Evolutionary conservation across 1,140 invertebrate species (phyloP).

Genomic region (Drosophila tsacasi): DNA sequence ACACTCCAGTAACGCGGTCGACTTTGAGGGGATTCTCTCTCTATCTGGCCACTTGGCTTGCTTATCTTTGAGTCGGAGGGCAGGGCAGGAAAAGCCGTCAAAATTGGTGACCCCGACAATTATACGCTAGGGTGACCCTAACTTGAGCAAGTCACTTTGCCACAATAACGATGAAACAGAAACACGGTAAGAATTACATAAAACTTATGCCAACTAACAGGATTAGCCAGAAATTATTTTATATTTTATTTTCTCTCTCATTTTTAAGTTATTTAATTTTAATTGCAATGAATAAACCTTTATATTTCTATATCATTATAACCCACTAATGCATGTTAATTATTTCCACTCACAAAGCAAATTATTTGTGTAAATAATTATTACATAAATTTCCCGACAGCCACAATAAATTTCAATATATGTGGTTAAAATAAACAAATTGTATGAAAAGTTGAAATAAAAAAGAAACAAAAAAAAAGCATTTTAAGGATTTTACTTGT

Average conservation of each 20-base stretch:
- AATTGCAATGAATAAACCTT: not conserved
- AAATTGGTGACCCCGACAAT: constrained; percentile 52
- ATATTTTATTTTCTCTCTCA: constrained; percentile 19
- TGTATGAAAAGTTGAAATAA: not conserved
- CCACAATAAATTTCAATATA: not conserved
- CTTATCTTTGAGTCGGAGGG: constrained; percentile 33
- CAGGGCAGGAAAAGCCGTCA: constrained; percentile 33
- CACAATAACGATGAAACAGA: not conserved
- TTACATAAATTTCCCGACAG: not conserved
- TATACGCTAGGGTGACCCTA: constrained; percentile 36
- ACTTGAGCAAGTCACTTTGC: constrained; percentile 31
- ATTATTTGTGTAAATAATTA: not conserved
- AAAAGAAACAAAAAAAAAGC: not conserved
- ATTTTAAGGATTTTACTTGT: not conserved
- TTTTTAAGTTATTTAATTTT: not conserved
- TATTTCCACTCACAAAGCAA: not conserved
- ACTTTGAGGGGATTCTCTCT: constrained; percentile 21
- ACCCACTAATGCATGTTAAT: not conserved
- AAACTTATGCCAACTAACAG: constrained; percentile 37
- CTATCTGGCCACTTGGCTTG: constrained; percentile 41
- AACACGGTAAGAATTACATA: constrained; percentile 16
- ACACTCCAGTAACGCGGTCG: constrained; percentile 55
- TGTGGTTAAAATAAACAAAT: not conserved
- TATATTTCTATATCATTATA: not conserved
- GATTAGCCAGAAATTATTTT: constrained; percentile 47